A percentile compares a stretch with the other conserved stretches of the same genome.
Evolutionary conservation across 2,888 invertebrate species (phyloP).

Genomic region (Mamestra brassicae): DNA sequence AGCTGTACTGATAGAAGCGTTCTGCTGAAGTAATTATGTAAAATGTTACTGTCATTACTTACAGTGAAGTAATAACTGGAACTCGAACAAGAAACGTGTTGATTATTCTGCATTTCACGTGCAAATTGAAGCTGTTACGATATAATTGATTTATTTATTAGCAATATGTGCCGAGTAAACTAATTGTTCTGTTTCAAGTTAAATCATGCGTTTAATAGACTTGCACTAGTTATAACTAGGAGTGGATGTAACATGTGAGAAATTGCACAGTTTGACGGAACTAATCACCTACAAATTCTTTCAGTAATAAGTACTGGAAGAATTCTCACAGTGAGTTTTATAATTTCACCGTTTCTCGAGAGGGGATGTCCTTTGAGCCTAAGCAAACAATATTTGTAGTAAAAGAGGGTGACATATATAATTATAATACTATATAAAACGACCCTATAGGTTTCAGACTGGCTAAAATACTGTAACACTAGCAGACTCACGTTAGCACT

Average conservation of each 20-base stretch:
- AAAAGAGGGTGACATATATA: too few species aligned
- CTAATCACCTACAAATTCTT: background rate
- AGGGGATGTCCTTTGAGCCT: background rate
- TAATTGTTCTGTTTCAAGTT: slow-evolving; percentile 30
- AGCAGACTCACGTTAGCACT: too few species aligned
- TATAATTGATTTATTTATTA: slow-evolving; percentile 41
- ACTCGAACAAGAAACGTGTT: slow-evolving; percentile 9
- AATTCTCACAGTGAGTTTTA: background rate
- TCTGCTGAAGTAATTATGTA: background rate
- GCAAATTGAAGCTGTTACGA: slow-evolving; percentile 36
- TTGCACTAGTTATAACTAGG: slow-evolving; percentile 15
- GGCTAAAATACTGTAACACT: too few species aligned
- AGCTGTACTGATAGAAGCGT: too few species aligned
- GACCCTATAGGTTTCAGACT: background rate
- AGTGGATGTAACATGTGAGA: slow-evolving; percentile 22
- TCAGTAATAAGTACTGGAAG: background rate
- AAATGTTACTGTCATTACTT: background rate
- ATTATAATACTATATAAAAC: background rate
- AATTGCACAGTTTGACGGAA: slow-evolving; percentile 13
- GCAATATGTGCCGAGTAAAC: slow-evolving; percentile 6
- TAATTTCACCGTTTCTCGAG: too few species aligned
- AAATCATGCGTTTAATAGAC: slow-evolving; percentile 42
- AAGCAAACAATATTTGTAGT: background rate
- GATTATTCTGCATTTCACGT: slow-evolving; percentile 39
- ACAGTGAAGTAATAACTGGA: slow-evolving; percentile 8